Conservation (phyloP, 2,888 invertebrate species). For the Leptinotarsa tumamoca region DNA sequence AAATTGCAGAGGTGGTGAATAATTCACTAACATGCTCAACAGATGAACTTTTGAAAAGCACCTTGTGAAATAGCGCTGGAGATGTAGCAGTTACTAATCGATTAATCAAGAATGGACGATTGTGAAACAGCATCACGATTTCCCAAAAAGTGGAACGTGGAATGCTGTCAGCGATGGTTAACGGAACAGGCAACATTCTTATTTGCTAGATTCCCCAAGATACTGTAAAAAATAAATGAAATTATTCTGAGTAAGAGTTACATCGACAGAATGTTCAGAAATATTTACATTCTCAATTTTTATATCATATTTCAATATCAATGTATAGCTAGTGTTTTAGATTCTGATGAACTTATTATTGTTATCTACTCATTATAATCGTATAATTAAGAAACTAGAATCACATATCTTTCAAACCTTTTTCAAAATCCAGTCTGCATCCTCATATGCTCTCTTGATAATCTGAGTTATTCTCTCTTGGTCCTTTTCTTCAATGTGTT, state of each 20-base stretch:
- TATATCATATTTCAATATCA: background rate
- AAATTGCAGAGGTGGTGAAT: slow-evolving; percentile 57
- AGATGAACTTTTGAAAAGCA: slow-evolving; percentile 50
- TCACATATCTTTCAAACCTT: slow-evolving; percentile 70
- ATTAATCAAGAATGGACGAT: slow-evolving; percentile 79
- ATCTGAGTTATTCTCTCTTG: slow-evolving; percentile 79
- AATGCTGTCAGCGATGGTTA: slow-evolving; percentile 59
- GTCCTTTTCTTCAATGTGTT: slow-evolving; percentile 80
- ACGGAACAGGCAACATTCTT: slow-evolving; percentile 59
- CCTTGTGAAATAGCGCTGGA: slow-evolving; percentile 56
- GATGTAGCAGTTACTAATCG: slow-evolving; percentile 74
- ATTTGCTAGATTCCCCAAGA: slow-evolving; percentile 44
- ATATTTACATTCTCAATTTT: too few relatives aligned
- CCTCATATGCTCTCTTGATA: slow-evolving; percentile 77
- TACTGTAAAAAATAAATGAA: slow-evolving; percentile 53
- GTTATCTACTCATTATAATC: too few relatives aligned
- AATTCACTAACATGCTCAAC: slow-evolving; percentile 54
- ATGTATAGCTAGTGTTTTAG: too few relatives aligned
- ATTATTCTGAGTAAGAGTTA: background rate
- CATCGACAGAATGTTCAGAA: too few relatives aligned
- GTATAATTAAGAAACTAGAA: background rate
- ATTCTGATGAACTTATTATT: too few relatives aligned
- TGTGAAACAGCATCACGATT: slow-evolving; percentile 73
- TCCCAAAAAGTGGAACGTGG: slow-evolving; percentile 73
- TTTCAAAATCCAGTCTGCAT: slow-evolving; percentile 82